Conservation (phyloP, 2,113 vertebrate genomes). For the Willisornis vidua region DNA sequence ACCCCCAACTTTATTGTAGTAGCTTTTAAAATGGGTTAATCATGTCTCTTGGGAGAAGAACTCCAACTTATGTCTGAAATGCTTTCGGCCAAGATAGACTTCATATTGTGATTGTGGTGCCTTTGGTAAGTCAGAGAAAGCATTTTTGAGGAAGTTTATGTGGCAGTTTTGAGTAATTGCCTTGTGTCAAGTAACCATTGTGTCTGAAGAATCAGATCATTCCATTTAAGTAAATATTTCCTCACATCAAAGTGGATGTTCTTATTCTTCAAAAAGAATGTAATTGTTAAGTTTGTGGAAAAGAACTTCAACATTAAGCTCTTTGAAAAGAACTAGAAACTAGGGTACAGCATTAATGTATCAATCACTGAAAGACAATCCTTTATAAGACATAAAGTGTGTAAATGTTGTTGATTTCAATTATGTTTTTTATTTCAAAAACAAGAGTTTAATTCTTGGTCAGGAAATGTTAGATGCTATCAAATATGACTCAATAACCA, state of each 20-base stretch:
- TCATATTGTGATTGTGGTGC: not conserved
- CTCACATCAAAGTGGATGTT: not conserved
- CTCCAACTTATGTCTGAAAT: not conserved
- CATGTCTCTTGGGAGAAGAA: not conserved
- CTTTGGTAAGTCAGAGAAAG: not conserved
- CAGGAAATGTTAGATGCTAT: not conserved
- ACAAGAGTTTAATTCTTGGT: not conserved
- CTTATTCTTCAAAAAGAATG: not conserved
- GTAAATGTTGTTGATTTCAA: not conserved
- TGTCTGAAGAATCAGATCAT: not conserved
- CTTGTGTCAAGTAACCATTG: not conserved
- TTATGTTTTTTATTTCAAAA: not conserved
- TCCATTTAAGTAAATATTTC: not conserved
- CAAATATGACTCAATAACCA: not conserved
- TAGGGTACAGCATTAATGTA: too few relatives aligned
- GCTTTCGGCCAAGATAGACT: not conserved
- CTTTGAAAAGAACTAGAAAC: not conserved
- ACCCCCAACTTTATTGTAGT: not conserved
- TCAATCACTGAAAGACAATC: not conserved
- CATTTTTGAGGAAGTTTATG: not conserved
- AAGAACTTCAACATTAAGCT: not conserved
- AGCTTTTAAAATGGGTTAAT: not conserved
- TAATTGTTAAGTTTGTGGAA: not conserved
- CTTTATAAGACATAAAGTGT: not conserved
- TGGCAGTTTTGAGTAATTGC: not conserved